A percentile compares a stretch with the other conserved stretches of the same genome.
Conservation (phyloP, 2,113 vertebrate genomes). For the Brachypodius melanocephalos region DNA sequence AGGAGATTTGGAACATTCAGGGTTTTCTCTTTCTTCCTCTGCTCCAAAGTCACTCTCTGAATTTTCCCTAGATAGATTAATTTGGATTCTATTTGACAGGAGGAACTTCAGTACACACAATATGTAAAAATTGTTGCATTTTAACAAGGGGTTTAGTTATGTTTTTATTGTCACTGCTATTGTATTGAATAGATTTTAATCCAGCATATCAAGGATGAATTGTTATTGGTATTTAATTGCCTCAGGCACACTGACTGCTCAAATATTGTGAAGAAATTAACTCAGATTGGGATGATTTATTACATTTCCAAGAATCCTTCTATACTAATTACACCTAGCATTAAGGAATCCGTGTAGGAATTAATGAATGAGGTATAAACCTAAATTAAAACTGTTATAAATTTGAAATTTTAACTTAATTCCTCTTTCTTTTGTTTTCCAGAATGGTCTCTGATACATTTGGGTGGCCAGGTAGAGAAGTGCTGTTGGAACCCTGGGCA, state of each 20-base stretch:
- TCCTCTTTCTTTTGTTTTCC: neutral
- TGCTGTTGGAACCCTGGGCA: neutral
- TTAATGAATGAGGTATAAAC: neutral
- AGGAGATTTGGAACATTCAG: neutral
- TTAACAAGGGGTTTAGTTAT: constrained; percentile 13
- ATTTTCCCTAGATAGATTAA: constrained; percentile 1
- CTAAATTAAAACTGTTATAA: neutral
- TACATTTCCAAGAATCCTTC: neutral
- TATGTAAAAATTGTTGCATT: constrained; percentile 4
- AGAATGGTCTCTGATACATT: neutral
- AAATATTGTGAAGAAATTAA: constrained; percentile 24
- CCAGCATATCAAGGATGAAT: neutral
- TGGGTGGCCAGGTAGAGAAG: neutral
- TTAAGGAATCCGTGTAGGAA: neutral
- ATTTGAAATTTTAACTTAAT: neutral
- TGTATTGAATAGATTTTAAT: neutral
- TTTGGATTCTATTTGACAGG: constrained; percentile 20
- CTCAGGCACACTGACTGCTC: neutral
- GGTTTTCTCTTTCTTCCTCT: neutral
- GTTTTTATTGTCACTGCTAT: neutral
- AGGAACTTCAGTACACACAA: neutral
- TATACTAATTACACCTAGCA: neutral
- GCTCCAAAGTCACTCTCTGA: neutral
- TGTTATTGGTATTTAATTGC: neutral
- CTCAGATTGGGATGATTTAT: constrained; percentile 23